A percentile compares a stretch with the other conserved stretches of the same genome.
These are phyloP conservation scores for Camponotus vicinus DNA, from an alignment of 1,140 invertebrate genomes.

Conservation along the genomic window DNA sequence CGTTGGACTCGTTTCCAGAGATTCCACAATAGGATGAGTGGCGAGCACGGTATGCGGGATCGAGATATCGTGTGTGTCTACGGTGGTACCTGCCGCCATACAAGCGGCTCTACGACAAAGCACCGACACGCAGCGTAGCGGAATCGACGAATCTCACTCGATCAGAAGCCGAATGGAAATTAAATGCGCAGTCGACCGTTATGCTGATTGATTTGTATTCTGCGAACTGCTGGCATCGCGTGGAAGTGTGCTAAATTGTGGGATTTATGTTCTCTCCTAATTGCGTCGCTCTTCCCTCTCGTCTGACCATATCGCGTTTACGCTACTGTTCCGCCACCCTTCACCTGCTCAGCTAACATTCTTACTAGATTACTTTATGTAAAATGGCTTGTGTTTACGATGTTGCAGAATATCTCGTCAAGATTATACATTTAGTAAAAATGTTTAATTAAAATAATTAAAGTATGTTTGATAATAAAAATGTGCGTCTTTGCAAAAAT, in stretches of 20 bases:
- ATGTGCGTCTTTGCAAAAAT: background rate
- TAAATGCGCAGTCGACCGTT: slow-evolving; percentile 85
- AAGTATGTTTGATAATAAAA: slow-evolving; percentile 27
- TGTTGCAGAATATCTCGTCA: background rate
- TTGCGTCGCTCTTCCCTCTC: slow-evolving; percentile 74
- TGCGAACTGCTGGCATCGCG: slow-evolving; percentile 80
- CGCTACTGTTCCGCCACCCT: slow-evolving; percentile 28
- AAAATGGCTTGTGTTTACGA: slow-evolving; percentile 39
- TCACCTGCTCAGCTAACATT: slow-evolving; percentile 32
- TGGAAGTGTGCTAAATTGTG: slow-evolving; percentile 85
- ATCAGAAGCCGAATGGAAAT: slow-evolving; percentile 84
- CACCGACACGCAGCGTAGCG: slow-evolving; percentile 46
- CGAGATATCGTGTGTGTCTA: slow-evolving; percentile 59
- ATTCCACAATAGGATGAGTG: slow-evolving; percentile 63
- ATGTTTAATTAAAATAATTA: slow-evolving; percentile 48
- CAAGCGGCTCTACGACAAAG: slow-evolving; percentile 50
- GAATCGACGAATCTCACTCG: slow-evolving; percentile 58
- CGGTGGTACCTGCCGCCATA: slow-evolving; percentile 29
- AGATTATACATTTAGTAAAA: background rate
- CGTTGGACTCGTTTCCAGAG: slow-evolving; percentile 55
- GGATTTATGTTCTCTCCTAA: slow-evolving; percentile 86
- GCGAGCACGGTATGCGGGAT: slow-evolving; percentile 57
- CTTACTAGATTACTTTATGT: slow-evolving; percentile 44
- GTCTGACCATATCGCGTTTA: slow-evolving; percentile 26
- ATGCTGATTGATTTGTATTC: slow-evolving; percentile 86